Evolutionary conservation across 2,113 vertebrate genomes (phyloP), one percentile per base, ranked within the genome.

Genomic region (Psettodes erumei): DNA sequence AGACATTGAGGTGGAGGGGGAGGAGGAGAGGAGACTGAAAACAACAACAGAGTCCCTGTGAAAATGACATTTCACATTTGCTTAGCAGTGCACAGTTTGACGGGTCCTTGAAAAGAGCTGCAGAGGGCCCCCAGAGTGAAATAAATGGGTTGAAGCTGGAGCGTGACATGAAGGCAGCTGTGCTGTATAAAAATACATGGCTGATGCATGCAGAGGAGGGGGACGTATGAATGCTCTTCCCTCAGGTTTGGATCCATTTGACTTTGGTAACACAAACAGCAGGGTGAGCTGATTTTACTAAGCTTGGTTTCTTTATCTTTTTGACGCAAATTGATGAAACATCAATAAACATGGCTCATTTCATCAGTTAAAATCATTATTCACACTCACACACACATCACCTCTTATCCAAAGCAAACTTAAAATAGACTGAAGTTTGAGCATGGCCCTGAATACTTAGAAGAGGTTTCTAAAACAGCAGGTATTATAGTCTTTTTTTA

Each of bases 111-210:
- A 54, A 78, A 73, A 40, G 48, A 59, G 54, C 65, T 2, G 15
- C 1, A 0, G 65, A 30, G 61, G 60, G 33, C 60, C 67, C 79
- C 64, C 50, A 15, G 50, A 72, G 81, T 66, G 47, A 70, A 83
- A 63, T 33, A 83, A 87, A 83, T 84, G 63, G 63, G 38, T 28
- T 75, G 60, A 78, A 76, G 63, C 51, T 67, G 0, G 33, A 79
- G 78, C 71, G n/a, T 85, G 84, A 87, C 74, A 72, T 51, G 71
- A 64, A 81, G 63, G 75, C 77, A 82, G 75, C 83, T 86, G 87
- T 53, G 80, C 56, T 63, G 71, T 61, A 73, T 59, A 82, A 67
- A 82, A 79, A 89, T 5, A 84, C 67, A 77, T 21, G 68, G 6
- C 45, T 53, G 9, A 18, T 42, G 37, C 35, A 69, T 58, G 67